Evolutionary conservation across 2,888 invertebrate genomes (phyloP), one percentile per base, ranked within the genome.

Genomic region (Apeira syringaria): DNA sequence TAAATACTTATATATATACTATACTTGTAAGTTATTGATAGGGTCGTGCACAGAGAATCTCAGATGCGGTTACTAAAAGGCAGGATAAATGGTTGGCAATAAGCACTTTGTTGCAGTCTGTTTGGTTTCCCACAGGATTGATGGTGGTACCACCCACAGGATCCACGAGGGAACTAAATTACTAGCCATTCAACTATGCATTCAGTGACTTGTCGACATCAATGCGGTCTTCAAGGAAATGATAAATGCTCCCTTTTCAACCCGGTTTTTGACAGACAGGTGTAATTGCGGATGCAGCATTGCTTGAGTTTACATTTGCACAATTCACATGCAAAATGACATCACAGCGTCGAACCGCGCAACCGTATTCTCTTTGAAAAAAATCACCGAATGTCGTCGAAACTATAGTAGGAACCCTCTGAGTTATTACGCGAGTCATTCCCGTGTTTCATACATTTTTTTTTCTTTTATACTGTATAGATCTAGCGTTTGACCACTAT

Each of bases 181-280:
- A 75, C 71, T 61, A 56, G 53, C 72, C 68, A 80, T 79, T 81
- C 81, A 81, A 71, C 67, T 68, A 80, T 79, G 80, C 81, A 81
- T 72, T 66, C 61, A 62, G 59, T 60, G 71, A 67, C 74, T 69
- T 53, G 68, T 63, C 58, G 53, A 62, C 69, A 66, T 77, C 73
- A 74, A 74, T 76, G 71, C 68, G 57, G 58, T 62, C 64, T 64
- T 65, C 69, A 64, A 60, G 51, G 61, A 66, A 63, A 69, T 80
- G 80, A 83, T 81, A 79, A 83, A 86, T 84, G 77, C 67, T 56
- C 59, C 68, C 77, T 76, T 80, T 80, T 82, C 77, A 82, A 63
- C 64, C 53, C 64, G 64, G 64, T 64, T 74, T 66, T 63, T 68
- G 65, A 67, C 64, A 68, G 72, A 75, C 73, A 70, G 66, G 64